These are phyloP conservation scores for Hemaris fuciformis DNA, from an alignment of 2,888 invertebrate species.

Conservation along the genomic window DNA sequence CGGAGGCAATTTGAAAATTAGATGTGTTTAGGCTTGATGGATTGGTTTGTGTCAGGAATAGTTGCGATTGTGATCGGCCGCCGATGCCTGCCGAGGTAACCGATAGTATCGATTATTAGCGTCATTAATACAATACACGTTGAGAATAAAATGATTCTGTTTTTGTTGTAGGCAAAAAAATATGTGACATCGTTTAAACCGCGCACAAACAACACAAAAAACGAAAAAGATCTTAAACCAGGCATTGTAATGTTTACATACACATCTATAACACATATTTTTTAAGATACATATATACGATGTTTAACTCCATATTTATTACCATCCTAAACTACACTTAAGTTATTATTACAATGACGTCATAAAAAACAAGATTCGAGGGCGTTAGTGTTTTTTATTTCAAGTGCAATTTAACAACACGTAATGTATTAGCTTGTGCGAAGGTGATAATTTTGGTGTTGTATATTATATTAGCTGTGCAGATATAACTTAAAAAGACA, in stretches of 20 bases:
- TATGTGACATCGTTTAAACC: no score
- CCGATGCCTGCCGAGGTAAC: not conserved
- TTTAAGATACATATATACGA: not conserved
- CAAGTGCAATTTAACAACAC: not conserved
- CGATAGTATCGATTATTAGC: not conserved
- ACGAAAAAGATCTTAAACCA: no score
- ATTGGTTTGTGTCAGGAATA: not conserved
- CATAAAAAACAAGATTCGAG: not conserved
- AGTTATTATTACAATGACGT: not conserved
- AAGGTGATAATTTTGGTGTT: not conserved
- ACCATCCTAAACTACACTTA: not conserved
- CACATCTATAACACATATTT: no score
- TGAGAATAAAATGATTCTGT: no score
- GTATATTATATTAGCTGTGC: not conserved
- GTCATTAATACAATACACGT: not conserved
- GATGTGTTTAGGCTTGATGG: not conserved
- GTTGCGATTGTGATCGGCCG: slow-evolving; percentile 20
- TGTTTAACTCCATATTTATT: not conserved
- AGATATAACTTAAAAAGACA: not conserved
- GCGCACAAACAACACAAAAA: no score
- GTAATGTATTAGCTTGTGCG: not conserved
- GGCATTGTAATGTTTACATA: no score
- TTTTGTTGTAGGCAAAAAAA: no score
- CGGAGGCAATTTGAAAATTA: not conserved
- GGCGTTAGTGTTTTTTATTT: not conserved